phyloP scores from a whole-genome alignment of 2,888 invertebrate species.

The Drosophila picticornis region DNA sequence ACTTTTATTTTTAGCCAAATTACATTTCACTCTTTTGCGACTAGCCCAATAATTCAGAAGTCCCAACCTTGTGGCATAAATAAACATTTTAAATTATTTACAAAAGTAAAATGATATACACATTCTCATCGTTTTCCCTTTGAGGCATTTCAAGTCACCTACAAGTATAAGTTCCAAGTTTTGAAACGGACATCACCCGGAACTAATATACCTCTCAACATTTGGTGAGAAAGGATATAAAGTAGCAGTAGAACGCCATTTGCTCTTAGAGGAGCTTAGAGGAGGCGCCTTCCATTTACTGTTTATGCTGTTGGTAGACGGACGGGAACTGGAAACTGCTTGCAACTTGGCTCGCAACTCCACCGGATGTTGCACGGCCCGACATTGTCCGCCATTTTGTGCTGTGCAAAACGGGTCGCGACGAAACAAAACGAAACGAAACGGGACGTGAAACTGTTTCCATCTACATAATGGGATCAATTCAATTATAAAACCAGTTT shows the following conservation, averaged over 20 bases:
- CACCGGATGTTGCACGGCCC: conserved; percentile 63
- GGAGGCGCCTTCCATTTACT: conserved; percentile 60
- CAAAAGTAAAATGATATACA: too few species aligned
- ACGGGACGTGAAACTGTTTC: conserved; percentile 72
- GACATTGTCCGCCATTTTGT: conserved; percentile 64
- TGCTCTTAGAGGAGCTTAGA: conserved; percentile 37
- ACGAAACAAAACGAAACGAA: conserved; percentile 31
- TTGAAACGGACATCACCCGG: background rate
- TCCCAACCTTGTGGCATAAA: background rate
- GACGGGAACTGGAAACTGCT: conserved; percentile 16
- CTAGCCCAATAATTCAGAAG: background rate
- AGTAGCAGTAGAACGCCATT: conserved; percentile 17
- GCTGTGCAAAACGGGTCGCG: conserved; percentile 37
- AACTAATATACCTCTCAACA: background rate
- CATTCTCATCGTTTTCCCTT: too few species aligned
- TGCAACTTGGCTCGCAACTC: conserved; percentile 34
- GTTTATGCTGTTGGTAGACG: conserved; percentile 52
- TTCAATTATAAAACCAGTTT: conserved; percentile 77
- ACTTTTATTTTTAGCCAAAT: background rate
- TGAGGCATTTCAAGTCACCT: background rate
- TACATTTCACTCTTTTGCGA: background rate
- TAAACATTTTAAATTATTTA: background rate
- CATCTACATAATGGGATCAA: conserved; percentile 78
- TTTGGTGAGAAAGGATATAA: background rate
- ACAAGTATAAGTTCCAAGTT: background rate